A percentile compares a stretch with the other conserved stretches of the same genome.
Conservation (phyloP, 2,113 vertebrate species). For the Amblyornis subalaris region DNA sequence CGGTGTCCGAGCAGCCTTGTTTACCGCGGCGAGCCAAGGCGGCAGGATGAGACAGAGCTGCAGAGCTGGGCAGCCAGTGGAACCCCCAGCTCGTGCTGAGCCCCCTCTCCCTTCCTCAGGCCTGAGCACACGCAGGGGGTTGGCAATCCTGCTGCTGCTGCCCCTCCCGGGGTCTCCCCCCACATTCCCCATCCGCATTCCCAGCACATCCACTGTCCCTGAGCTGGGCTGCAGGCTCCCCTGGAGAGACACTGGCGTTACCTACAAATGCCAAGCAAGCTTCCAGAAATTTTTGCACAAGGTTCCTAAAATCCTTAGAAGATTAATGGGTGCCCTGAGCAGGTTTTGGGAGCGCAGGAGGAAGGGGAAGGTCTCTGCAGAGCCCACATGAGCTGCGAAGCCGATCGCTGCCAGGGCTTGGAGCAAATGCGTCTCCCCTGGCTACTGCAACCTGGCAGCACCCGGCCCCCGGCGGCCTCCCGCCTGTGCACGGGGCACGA, state of each 20-base stretch:
- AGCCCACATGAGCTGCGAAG: neutral
- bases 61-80: neutral
- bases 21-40: neutral
- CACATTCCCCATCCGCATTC: neutral
- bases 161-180: neutral
- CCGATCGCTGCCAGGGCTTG: neutral
- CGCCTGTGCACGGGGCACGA: accelerated
- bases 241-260: neutral
- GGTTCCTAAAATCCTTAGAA: neutral
- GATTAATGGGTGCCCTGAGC: neutral
- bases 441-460: neutral
- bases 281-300: neutral
- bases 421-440: neutral
- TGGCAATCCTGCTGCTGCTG: neutral
- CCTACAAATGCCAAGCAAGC: neutral
- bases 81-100: neutral
- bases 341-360: neutral
- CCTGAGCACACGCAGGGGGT: neutral
- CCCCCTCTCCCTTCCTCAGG: neutral
- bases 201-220: neutral
- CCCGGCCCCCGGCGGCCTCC: neutral
- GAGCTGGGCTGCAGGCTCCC: neutral
- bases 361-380: neutral
- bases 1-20: neutral
- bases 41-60: neutral